These are phyloP conservation scores for Carcina quercana DNA, from an alignment of 2,888 invertebrate genomes.

Conservation along the genomic window DNA sequence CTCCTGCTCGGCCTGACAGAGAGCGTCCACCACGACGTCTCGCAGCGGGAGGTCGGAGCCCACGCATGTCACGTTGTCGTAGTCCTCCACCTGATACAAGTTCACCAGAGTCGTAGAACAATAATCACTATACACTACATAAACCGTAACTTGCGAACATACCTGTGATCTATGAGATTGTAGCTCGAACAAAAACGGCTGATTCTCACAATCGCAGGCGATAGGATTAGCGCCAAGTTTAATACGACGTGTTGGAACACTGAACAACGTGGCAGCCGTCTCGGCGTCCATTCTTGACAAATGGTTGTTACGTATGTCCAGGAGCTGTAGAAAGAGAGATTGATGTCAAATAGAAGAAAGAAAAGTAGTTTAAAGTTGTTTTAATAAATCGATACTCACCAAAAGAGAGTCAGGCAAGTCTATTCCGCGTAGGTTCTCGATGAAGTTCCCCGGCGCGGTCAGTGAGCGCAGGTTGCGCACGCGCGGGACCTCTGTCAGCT, in stretches of 20 bases:
- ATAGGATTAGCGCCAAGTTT: constrained; percentile 1
- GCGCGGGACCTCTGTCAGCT: not conserved
- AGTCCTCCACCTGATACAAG: constrained; percentile 1
- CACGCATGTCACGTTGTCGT: constrained; percentile 1
- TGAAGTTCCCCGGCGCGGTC: not conserved
- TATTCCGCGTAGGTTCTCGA: not conserved
- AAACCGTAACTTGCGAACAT: not conserved
- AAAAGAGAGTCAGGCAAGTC: not conserved
- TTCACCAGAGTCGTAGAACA: not conserved
- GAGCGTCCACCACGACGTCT: not conserved
- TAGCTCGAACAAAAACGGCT: not conserved
- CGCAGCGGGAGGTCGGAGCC: not conserved
- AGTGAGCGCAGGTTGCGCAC: not conserved
- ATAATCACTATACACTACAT: not conserved
- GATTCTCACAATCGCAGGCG: constrained; percentile 5
- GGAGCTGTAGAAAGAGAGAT: not conserved
- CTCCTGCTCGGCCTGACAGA: not conserved
- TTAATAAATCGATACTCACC: not conserved
- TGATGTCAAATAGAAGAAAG: not conserved
- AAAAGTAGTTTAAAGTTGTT: not conserved
- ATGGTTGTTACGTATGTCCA: constrained; percentile 4
- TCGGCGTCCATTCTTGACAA: not conserved
- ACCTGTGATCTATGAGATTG: constrained; percentile 2
- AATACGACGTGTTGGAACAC: not conserved
- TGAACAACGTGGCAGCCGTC: constrained; percentile 1